Evolutionary conservation across 2,888 invertebrate species (phyloP).

Genomic region (Siphonodentalium dalli): DNA sequence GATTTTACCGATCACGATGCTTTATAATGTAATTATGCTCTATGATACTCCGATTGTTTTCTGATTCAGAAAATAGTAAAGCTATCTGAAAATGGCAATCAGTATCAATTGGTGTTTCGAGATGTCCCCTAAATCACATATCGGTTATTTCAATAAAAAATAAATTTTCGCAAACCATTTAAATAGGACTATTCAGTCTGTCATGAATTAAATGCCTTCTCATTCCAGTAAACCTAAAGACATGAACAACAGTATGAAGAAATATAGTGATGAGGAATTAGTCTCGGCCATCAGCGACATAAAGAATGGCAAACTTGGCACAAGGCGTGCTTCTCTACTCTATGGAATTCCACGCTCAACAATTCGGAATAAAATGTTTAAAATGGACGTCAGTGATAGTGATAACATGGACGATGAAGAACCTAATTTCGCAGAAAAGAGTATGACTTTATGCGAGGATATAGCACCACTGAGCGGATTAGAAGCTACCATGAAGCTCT

Average conservation of each 20-base stretch:
- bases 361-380: constrained; percentile 85
- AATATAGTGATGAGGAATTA: constrained; percentile 95
- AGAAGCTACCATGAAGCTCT: constrained; percentile 29
- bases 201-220: not conserved
- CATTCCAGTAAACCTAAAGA: not conserved
- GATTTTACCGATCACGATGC: no score
- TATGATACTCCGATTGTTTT: no score
- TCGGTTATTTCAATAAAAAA: no score
- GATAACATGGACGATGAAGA: constrained; percentile 19
- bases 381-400: constrained; percentile 56
- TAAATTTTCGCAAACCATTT: no score
- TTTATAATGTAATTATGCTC: no score
- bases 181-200: no score
- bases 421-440: constrained; percentile 21
- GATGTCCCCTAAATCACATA: no score
- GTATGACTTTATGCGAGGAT: not conserved
- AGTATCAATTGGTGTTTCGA: no score
- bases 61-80: no score
- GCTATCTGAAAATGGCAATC: no score
- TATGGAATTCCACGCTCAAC: constrained; percentile 97
- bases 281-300: constrained; percentile 93
- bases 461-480: not conserved
- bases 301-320: constrained; percentile 89
- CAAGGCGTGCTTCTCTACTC: constrained; percentile 89
- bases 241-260: constrained; percentile 45